Percentiles rank a stretch among this genome's conserved stretches.
Conservation (phyloP, 2,113 vertebrate species). For the Micronycteris hirsuta region DNA sequence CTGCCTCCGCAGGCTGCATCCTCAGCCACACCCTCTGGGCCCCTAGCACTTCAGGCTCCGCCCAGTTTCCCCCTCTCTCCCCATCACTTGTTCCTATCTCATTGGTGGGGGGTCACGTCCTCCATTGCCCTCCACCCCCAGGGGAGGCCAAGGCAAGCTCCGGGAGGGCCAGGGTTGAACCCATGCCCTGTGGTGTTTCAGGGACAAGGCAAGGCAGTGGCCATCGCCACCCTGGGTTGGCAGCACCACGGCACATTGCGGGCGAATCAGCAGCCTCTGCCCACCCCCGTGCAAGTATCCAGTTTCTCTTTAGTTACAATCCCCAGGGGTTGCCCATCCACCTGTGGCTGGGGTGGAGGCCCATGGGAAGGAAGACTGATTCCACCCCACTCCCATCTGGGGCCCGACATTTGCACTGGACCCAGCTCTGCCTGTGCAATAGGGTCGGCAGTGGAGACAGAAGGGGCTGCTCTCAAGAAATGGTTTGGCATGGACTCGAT, state of each 20-base stretch:
- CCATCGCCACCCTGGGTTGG: background rate
- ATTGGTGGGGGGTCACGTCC: background rate
- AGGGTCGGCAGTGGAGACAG: background rate
- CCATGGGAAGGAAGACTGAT: background rate
- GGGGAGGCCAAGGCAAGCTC: background rate
- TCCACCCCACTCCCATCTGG: background rate
- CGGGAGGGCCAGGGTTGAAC: background rate
- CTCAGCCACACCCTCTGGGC: background rate
- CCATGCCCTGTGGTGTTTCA: fast-evolving
- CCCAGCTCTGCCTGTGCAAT: background rate
- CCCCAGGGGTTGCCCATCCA: background rate
- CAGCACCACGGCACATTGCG: fast-evolving
- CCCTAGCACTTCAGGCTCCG: background rate
- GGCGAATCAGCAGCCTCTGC: background rate
- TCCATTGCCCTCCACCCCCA: too few relatives aligned
- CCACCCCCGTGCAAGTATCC: background rate
- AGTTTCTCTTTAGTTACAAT: background rate
- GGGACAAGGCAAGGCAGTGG: background rate
- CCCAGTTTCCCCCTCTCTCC: too few relatives aligned
- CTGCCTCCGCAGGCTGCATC: too few relatives aligned
- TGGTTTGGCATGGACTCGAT: background rate
- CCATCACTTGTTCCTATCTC: background rate
- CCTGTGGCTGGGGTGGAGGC: background rate
- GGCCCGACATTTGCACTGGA: background rate
- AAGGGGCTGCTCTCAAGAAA: background rate